These are phyloP conservation scores for Erannis defoliaria DNA, from an alignment of 2,888 invertebrate genomes.

Conservation along the genomic window DNA sequence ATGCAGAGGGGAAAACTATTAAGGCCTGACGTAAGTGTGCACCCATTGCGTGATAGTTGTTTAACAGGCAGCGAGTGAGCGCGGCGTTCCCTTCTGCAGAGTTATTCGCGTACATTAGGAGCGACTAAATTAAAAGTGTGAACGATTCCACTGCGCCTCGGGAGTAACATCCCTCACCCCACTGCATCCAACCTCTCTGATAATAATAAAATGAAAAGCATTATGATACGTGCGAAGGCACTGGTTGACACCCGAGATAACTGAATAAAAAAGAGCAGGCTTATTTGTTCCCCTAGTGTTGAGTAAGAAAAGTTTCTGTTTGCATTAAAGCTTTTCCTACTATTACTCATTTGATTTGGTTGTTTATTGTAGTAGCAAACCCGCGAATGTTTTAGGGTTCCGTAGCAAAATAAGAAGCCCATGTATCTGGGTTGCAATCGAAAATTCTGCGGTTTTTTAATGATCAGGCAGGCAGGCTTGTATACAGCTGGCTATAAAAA, in stretches of 20 bases:
- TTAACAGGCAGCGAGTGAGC: constrained; percentile 74
- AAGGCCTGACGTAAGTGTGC: constrained; percentile 68
- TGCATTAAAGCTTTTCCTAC: constrained; percentile 43
- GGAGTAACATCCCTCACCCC: constrained; percentile 50
- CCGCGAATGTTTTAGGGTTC: too few relatives aligned
- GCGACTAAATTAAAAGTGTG: constrained; percentile 86
- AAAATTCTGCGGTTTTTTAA: too few relatives aligned
- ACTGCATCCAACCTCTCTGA: constrained; percentile 63
- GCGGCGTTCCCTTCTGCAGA: constrained; percentile 64
- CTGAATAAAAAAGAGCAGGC: constrained; percentile 71
- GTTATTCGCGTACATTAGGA: constrained; percentile 84
- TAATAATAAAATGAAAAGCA: constrained; percentile 82
- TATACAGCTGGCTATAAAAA: too few relatives aligned
- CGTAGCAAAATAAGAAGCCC: too few relatives aligned
- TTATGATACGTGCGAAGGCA: constrained; percentile 79
- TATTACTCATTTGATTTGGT: constrained; percentile 41
- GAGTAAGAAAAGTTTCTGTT: constrained; percentile 61
- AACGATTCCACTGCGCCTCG: constrained; percentile 74
- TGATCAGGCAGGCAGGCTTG: too few relatives aligned
- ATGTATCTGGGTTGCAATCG: too few relatives aligned
- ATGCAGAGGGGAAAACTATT: constrained; percentile 83
- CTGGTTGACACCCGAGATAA: constrained; percentile 74
- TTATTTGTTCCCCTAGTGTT: constrained; percentile 70
- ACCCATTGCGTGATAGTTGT: constrained; percentile 82
- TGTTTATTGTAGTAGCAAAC: neutral